Conservation (phyloP, 1,140 invertebrate species). For the Ganaspis sp. region DNA sequence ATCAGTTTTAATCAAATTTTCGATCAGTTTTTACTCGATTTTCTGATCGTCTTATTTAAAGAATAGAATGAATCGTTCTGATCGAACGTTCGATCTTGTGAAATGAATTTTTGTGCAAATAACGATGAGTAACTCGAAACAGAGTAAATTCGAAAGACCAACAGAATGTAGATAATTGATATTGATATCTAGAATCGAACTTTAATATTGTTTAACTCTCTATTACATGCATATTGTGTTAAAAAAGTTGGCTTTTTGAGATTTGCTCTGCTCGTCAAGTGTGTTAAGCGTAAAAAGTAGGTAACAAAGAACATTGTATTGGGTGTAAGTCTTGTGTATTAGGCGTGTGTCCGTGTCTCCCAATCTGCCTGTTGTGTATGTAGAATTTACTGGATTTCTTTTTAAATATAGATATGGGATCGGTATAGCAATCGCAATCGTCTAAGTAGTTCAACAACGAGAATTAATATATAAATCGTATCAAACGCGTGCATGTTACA, state of each 20-base stretch:
- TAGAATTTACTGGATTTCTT: background rate
- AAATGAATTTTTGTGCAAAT: background rate
- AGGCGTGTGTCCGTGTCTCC: slow-evolving; percentile 20
- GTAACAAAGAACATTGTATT: background rate
- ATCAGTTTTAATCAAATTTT: no score
- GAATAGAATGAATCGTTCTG: background rate
- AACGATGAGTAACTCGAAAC: background rate
- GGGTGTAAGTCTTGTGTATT: slow-evolving; percentile 23
- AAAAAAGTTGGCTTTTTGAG: slow-evolving; percentile 14
- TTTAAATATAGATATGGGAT: slow-evolving; percentile 29
- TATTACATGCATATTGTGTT: background rate
- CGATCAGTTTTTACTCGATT: no score
- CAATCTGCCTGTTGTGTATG: background rate
- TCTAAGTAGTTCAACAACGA: slow-evolving; percentile 30
- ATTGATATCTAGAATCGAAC: slow-evolving; percentile 15
- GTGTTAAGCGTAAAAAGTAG: background rate
- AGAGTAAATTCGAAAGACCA: slow-evolving; percentile 24
- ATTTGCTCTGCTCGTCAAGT: slow-evolving; percentile 21
- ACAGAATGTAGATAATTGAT: slow-evolving; percentile 23
- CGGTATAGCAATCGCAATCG: slow-evolving; percentile 28
- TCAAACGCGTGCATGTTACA: slow-evolving; percentile 30
- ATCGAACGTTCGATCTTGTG: background rate
- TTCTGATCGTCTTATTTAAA: no score
- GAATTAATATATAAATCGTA: slow-evolving; percentile 30
- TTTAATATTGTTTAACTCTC: background rate